Conservation (phyloP, 2,888 invertebrate genomes). For the Acleris sparsana region DNA sequence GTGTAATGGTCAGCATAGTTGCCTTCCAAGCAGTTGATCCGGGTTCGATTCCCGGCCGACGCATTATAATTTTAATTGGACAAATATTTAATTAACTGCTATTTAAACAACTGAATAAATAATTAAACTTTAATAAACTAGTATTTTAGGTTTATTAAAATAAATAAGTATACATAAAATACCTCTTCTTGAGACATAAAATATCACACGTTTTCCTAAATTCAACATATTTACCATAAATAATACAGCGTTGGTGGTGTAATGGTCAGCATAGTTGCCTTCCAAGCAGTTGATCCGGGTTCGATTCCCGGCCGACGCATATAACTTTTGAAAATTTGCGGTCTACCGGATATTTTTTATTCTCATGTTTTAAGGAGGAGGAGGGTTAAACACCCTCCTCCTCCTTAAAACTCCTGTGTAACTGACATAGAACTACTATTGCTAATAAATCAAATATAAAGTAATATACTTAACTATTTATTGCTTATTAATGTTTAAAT, state of each 20-base stretch:
- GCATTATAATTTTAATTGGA: conserved; percentile 47
- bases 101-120: neutral
- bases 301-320: conserved; percentile 84
- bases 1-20: conserved; percentile 85
- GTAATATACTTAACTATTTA: too few relatives aligned
- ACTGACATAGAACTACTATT: too few relatives aligned
- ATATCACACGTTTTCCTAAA: too few relatives aligned
- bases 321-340: conserved; percentile 37
- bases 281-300: conserved; percentile 85
- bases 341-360: too few relatives aligned
- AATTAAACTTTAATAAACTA: neutral
- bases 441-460: too few relatives aligned
- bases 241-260: conserved; percentile 78
- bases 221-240: neutral
- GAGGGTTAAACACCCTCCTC: too few relatives aligned
- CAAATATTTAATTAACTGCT: neutral
- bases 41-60: conserved; percentile 84
- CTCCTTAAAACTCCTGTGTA: too few relatives aligned
- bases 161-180: too few relatives aligned
- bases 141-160: neutral
- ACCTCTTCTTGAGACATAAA: too few relatives aligned
- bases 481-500: too few relatives aligned
- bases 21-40: conserved; percentile 85
- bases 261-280: conserved; percentile 85
- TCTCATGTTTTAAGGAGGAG: too few relatives aligned